phyloP scores from a whole-genome alignment of 1,140 invertebrate genomes.

The Drosophila tristis region DNA sequence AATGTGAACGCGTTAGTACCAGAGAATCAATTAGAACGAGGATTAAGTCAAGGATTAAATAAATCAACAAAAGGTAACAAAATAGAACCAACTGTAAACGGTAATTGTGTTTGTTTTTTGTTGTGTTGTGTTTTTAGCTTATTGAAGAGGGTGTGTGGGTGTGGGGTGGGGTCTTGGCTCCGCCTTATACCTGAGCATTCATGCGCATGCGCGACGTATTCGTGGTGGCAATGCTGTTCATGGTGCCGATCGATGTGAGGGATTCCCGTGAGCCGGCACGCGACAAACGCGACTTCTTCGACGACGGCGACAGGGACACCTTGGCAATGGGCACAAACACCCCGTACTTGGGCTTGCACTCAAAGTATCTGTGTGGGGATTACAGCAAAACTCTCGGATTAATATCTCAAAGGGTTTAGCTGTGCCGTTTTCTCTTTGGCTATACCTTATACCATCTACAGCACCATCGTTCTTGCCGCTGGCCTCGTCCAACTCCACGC shows the following conservation, averaged over 20 bases:
- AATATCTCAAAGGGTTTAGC: not conserved
- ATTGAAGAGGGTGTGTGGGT: not conserved
- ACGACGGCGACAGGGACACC: constrained; percentile 92
- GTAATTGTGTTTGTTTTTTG: constrained; percentile 32
- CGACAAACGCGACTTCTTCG: constrained; percentile 88
- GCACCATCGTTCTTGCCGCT: constrained; percentile 98
- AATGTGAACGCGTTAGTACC: constrained; percentile 69
- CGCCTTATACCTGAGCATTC: constrained; percentile 84
- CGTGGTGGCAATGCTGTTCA: constrained; percentile 89
- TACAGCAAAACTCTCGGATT: not conserved
- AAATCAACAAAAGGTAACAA: constrained; percentile 23
- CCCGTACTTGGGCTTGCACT: constrained; percentile 94
- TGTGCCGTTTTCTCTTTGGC: not conserved
- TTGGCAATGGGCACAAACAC: constrained; percentile 96
- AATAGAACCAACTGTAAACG: constrained; percentile 34
- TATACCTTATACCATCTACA: constrained; percentile 92
- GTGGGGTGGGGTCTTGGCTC: constrained; percentile 3
- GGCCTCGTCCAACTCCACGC: constrained; percentile 96
- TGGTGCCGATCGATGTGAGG: constrained; percentile 90
- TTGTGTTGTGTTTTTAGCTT: constrained; percentile 11
- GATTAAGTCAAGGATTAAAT: constrained; percentile 38
- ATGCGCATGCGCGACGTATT: constrained; percentile 83
- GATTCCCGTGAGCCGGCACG: constrained; percentile 94
- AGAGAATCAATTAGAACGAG: constrained; percentile 6
- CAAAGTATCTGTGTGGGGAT: constrained; percentile 92